Conservation (phyloP, 2,113 vertebrate genomes). For the Accipiter cooperii region DNA sequence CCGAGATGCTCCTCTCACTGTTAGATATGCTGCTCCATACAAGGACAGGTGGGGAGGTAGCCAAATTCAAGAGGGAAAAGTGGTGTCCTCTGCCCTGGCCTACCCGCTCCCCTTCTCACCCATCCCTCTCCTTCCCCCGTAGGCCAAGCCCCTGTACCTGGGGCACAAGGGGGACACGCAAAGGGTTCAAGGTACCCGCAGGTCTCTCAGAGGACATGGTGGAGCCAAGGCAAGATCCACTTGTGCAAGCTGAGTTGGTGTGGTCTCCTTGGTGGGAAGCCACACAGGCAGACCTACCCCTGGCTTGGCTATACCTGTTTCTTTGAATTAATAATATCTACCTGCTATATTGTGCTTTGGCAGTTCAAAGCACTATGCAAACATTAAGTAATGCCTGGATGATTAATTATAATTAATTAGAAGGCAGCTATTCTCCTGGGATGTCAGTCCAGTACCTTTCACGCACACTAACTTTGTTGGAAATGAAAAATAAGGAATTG, state of each 20-base stretch:
- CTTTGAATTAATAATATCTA: background rate
- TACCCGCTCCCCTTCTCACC: background rate
- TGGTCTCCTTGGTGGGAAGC: background rate
- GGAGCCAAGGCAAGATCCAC: background rate
- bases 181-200: background rate
- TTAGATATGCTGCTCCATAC: background rate
- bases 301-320: background rate
- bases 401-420: slow-evolving; percentile 59
- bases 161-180: fast-evolving
- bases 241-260: background rate
- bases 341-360: background rate
- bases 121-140: background rate
- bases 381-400: slow-evolving; percentile 58
- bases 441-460: slow-evolving; percentile 23
- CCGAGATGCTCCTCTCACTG: fast-evolving
- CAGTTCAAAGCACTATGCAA: slow-evolving; percentile 35
- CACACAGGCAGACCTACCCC: background rate
- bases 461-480: background rate
- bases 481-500: slow-evolving; percentile 37
- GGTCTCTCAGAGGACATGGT: background rate
- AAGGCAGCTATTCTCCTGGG: slow-evolving; percentile 15
- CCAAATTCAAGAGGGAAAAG: background rate
- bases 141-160: background rate
- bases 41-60: background rate
- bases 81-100: background rate